These are phyloP conservation scores for Bergia sp. DNA, from an alignment of 92 coral and sea anemone genomes.

Conservation along the genomic window DNA sequence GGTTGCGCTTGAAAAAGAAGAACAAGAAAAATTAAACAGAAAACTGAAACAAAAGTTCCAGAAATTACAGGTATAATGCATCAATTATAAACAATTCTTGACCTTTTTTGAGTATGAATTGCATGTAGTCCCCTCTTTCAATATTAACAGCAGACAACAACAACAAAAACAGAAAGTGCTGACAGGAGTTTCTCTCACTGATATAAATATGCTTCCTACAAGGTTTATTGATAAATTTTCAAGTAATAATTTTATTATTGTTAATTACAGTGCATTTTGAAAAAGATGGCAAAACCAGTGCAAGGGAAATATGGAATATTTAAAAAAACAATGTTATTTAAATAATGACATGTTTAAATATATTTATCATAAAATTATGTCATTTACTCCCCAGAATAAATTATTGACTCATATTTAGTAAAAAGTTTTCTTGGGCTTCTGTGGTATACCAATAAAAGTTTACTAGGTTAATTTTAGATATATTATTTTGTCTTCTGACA, in stretches of 20 bases:
- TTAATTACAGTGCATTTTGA: not conserved
- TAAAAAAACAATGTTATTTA: too few relatives aligned
- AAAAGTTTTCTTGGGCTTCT: not conserved
- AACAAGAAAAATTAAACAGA: slow-evolving; percentile 59
- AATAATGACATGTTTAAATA: too few relatives aligned
- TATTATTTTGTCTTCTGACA: not conserved
- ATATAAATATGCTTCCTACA: too few relatives aligned
- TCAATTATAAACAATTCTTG: too few relatives aligned
- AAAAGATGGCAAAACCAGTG: not conserved
- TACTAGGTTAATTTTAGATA: too few relatives aligned
- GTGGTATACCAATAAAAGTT: not conserved
- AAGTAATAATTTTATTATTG: too few relatives aligned
- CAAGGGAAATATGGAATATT: too few relatives aligned
- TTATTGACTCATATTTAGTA: not conserved
- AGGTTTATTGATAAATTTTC: too few relatives aligned
- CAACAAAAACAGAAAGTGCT: not conserved
- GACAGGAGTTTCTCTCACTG: not conserved
- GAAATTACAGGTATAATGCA: slow-evolving; percentile 67
- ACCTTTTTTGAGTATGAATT: not conserved
- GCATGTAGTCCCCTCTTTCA: not conserved
- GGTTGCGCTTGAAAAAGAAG: slow-evolving; percentile 27
- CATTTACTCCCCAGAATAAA: too few relatives aligned
- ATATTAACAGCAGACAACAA: too few relatives aligned
- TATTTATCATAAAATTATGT: too few relatives aligned
- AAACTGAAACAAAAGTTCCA: slow-evolving; percentile 77